Conservation (phyloP, 2,113 vertebrate genomes). For the Agapornis roseicollis region DNA sequence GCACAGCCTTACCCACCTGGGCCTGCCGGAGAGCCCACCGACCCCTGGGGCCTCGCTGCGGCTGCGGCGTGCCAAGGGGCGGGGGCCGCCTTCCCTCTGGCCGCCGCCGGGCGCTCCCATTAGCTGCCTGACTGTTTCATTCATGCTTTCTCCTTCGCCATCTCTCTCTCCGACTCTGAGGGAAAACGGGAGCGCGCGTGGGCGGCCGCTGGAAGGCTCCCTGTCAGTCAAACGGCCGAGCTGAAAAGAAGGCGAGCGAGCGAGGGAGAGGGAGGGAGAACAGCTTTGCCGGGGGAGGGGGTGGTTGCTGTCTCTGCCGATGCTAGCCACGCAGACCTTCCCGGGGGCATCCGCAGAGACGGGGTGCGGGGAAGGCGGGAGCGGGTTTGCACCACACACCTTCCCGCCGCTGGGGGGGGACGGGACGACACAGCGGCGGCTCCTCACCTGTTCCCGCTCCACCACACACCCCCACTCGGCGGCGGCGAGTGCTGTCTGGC, state of each 20-base stretch:
- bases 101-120: not conserved
- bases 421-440: too few species aligned
- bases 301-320: constrained; percentile 36
- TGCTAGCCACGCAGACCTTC: constrained; percentile 16
- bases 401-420: not conserved
- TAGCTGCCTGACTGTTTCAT: constrained; percentile 50
- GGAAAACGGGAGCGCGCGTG: constrained; percentile 55
- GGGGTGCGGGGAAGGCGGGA: not conserved
- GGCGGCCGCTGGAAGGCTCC: constrained; percentile 68
- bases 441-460: not conserved
- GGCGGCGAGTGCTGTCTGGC: not conserved
- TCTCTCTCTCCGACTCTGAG: constrained; percentile 32
- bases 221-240: constrained; percentile 69
- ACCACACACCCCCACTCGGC: not conserved
- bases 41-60: not conserved
- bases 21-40: not conserved
- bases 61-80: too few species aligned
- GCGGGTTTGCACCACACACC: not conserved
- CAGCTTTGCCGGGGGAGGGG: constrained; percentile 49
- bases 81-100: not conserved
- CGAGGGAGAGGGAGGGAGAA: constrained; percentile 13
- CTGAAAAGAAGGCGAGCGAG: constrained; percentile 50
- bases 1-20: not conserved
- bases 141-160: constrained; percentile 61
- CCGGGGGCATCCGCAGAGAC: not conserved